Evolutionary conservation across 2,797 vertebrate species (phyloP).

Genomic region (Poecilia picta): DNA sequence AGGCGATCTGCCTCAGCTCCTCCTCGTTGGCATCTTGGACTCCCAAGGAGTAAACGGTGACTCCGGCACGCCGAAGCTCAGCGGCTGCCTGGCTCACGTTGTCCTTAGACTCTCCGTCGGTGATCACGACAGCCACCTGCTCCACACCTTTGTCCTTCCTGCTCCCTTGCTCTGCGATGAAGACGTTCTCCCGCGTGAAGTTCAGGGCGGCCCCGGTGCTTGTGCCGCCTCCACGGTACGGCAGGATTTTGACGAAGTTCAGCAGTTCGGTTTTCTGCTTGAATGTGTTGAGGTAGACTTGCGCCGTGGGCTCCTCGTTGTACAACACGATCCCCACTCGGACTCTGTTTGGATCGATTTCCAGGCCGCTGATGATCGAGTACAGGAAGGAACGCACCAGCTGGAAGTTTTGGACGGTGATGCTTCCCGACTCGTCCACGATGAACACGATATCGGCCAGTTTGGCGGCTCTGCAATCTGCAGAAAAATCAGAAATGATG

Average conservation of each 20-base stretch:
- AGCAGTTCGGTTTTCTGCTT: constrained; percentile 72
- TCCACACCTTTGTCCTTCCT: constrained; percentile 70
- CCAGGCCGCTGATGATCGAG: constrained; percentile 76
- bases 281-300: constrained; percentile 81
- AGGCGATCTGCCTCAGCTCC: constrained; percentile 78
- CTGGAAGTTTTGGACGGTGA: constrained; percentile 72
- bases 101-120: constrained; percentile 79
- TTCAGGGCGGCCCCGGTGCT: constrained; percentile 80
- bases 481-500: constrained; percentile 10
- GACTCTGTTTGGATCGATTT: constrained; percentile 57
- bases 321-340: constrained; percentile 84
- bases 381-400: constrained; percentile 80
- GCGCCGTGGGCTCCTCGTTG: constrained; percentile 53
- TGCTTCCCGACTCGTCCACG: constrained; percentile 82
- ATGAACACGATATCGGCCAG: constrained; percentile 86
- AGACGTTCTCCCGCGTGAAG: constrained; percentile 73
- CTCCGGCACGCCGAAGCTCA: constrained; percentile 68
- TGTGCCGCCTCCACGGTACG: constrained; percentile 70
- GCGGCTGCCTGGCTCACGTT: constrained; percentile 67
- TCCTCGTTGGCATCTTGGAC: constrained; percentile 63
- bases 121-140: constrained; percentile 85
- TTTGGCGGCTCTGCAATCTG: constrained; percentile 79
- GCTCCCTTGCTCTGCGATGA: constrained; percentile 73
- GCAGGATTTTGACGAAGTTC: constrained; percentile 80
- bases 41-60: constrained; percentile 82